Percentiles rank a stretch among this genome's conserved stretches.
Conservation (phyloP, 2,888 invertebrate genomes). For the Psococerastis gibbosa region DNA sequence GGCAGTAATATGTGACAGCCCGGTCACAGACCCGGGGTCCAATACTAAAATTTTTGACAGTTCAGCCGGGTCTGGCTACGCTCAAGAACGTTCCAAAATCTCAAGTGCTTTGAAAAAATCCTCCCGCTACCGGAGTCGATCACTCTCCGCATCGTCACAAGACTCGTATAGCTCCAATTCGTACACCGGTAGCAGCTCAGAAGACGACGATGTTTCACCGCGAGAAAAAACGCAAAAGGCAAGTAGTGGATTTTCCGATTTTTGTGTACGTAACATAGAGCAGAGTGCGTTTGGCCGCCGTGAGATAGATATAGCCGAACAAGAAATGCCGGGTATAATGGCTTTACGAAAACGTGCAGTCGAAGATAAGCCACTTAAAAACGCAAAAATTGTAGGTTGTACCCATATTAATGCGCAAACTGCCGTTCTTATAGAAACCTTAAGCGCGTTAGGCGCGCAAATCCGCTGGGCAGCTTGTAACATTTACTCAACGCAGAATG, state of each 20-base stretch:
- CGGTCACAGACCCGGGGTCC: constrained; percentile 58
- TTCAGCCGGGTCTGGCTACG: constrained; percentile 23
- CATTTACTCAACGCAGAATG: constrained; percentile 79
- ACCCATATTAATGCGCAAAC: constrained; percentile 98
- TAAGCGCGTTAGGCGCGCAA: constrained; percentile 72
- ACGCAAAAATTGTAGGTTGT: constrained; percentile 92
- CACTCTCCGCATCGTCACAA: constrained; percentile 82
- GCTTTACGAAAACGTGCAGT: constrained; percentile 77
- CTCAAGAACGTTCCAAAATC: constrained; percentile 24
- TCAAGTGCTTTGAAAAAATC: constrained; percentile 72
- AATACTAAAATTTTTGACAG: constrained; percentile 30
- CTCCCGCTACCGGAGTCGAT: constrained; percentile 72
- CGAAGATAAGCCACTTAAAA: constrained; percentile 86
- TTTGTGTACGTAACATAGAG: constrained; percentile 85
- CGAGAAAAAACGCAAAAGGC: constrained; percentile 83
- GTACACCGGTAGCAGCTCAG: constrained; percentile 72
- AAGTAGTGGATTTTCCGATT: constrained; percentile 65
- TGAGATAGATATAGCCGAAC: constrained; percentile 96
- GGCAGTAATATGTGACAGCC: constrained; percentile 46
- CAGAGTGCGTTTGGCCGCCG: constrained; percentile 85
- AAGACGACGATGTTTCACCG: constrained; percentile 85
- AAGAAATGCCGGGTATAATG: constrained; percentile 98
- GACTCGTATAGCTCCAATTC: constrained; percentile 82
- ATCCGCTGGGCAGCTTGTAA: constrained; percentile 96
- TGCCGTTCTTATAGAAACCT: constrained; percentile 81